A percentile compares a stretch with the other conserved stretches of the same genome.
phyloP scores from a whole-genome alignment of 2,888 invertebrate species.

The Cephus runcator region DNA sequence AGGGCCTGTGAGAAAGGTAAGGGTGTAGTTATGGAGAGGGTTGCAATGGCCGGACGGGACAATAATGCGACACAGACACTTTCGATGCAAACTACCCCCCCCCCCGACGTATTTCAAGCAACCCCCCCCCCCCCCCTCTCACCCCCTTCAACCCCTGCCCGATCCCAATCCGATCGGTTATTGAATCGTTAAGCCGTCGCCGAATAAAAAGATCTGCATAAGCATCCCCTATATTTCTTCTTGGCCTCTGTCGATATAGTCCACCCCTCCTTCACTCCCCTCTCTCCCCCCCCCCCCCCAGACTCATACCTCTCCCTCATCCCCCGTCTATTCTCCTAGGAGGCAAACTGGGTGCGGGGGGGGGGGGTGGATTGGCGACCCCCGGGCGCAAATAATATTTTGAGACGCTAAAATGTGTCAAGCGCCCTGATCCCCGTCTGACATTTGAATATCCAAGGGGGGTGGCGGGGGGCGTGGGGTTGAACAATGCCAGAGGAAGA shows the following conservation, averaged over 20 bases:
- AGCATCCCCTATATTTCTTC: slow-evolving; percentile 33
- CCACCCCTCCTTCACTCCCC: slow-evolving; percentile 8
- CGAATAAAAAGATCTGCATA: slow-evolving; percentile 58
- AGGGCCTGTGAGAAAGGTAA: not conserved
- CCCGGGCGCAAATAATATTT: slow-evolving; percentile 62
- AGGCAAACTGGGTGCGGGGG: not conserved
- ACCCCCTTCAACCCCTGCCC: slow-evolving; percentile 13
- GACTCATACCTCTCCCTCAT: not conserved
- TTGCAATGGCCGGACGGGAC: slow-evolving; percentile 16
- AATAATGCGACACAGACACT: slow-evolving; percentile 45
- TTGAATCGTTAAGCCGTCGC: slow-evolving; percentile 62
- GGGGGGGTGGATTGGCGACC: not conserved
- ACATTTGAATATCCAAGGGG: slow-evolving; percentile 61
- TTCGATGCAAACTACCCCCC: slow-evolving; percentile 55
- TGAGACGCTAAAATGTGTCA: slow-evolving; percentile 64
- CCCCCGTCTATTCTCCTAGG: slow-evolving; percentile 3
- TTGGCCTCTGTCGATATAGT: not conserved
- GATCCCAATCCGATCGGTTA: slow-evolving; percentile 55
- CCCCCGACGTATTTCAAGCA: too few species aligned
- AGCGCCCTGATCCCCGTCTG: slow-evolving; percentile 60
- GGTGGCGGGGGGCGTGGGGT: slow-evolving; percentile 7
- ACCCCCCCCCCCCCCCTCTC: slow-evolving; percentile 9
- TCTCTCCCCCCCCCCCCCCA: not conserved
- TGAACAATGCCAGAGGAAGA: slow-evolving; percentile 16
- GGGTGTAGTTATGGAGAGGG: not conserved